Percentiles rank a stretch among this genome's conserved stretches.
Evolutionary conservation across 2,888 invertebrate species (phyloP).

Genomic region (Leptopilina syphax): DNA sequence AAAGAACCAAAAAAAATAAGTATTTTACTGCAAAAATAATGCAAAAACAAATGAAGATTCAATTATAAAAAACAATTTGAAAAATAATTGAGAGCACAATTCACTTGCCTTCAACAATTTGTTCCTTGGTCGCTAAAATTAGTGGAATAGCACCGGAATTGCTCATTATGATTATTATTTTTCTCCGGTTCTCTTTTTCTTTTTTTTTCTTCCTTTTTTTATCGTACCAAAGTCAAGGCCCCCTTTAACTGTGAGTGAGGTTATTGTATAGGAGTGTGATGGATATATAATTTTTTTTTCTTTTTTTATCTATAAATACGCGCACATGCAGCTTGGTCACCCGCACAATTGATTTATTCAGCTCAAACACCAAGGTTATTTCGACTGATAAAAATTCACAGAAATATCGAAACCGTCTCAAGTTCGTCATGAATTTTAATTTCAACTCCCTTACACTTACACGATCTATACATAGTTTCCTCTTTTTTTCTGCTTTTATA

Average conservation of each 20-base stretch:
- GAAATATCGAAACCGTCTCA: slow-evolving; percentile 4
- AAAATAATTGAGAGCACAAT: background rate
- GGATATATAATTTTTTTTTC: no score
- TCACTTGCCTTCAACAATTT: slow-evolving; percentile 71
- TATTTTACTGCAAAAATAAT: background rate
- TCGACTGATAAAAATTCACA: slow-evolving; percentile 8
- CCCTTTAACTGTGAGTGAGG: background rate
- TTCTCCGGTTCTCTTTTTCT: no score
- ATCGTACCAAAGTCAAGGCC: slow-evolving; percentile 32
- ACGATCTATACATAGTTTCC: background rate
- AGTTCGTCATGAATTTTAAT: slow-evolving; percentile 12
- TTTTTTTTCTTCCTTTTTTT: no score
- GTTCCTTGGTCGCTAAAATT: slow-evolving; percentile 70
- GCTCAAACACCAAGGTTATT: slow-evolving; percentile 20
- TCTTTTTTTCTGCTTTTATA: no score
- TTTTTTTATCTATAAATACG: slow-evolving; percentile 17
- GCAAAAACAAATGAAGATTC: background rate
- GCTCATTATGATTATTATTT: slow-evolving; percentile 63
- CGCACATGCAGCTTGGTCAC: slow-evolving; percentile 23
- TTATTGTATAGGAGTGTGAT: slow-evolving; percentile 9
- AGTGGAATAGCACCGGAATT: slow-evolving; percentile 71
- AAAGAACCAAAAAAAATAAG: no score
- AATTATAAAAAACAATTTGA: background rate
- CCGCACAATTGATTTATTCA: slow-evolving; percentile 29
- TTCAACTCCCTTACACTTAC: background rate